These are phyloP conservation scores for Pseudotriccus pelzelni DNA, from an alignment of 2,797 vertebrate species.

Conservation along the genomic window DNA sequence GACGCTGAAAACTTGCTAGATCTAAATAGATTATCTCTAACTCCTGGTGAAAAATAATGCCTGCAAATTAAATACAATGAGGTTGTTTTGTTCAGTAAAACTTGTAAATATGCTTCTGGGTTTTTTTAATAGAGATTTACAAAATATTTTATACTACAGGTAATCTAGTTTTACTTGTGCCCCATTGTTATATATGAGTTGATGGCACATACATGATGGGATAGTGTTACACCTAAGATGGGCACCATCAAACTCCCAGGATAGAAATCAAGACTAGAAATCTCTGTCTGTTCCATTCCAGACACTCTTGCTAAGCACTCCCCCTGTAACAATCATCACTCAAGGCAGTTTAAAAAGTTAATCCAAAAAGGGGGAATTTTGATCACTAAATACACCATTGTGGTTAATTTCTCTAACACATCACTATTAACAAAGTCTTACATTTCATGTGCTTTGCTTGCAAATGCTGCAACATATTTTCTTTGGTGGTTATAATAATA, in stretches of 20 bases:
- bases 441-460: neutral
- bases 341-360: neutral
- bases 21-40: constrained; percentile 7
- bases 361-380: neutral
- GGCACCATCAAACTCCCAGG: neutral
- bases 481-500: neutral
- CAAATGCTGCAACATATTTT: neutral
- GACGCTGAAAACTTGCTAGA: neutral
- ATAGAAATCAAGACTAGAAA: neutral
- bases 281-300: neutral
- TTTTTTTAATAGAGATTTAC: neutral
- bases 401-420: neutral
- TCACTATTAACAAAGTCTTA: neutral
- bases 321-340: neutral
- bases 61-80: neutral
- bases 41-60: neutral
- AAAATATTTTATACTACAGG: neutral
- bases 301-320: neutral
- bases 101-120: neutral
- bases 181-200: neutral
- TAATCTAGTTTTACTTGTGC: neutral
- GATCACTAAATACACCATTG: neutral
- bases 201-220: neutral
- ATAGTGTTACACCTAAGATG: neutral
- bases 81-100: neutral